Percentiles rank a stretch among this genome's conserved stretches.
phyloP scores from a whole-genome alignment of 2,113 vertebrate genomes.

The Numida meleagris region DNA sequence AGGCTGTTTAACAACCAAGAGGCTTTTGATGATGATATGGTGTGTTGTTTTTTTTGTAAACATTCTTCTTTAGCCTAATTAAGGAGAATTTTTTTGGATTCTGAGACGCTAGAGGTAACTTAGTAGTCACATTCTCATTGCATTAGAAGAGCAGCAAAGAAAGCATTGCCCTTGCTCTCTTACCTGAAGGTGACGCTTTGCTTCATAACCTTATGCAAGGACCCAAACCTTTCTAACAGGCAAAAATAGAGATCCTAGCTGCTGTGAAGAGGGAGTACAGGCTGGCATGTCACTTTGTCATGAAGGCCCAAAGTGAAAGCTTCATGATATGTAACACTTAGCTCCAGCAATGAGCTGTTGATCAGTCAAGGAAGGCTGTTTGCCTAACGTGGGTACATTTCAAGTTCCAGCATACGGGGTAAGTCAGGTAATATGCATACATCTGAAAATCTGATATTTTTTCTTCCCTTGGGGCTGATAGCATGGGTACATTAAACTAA shows the following conservation, averaged over 20 bases:
- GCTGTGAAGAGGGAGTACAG: neutral
- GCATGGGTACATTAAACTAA: neutral
- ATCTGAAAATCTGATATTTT: neutral
- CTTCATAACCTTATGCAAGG: neutral
- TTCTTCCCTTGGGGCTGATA: neutral
- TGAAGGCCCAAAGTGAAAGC: neutral
- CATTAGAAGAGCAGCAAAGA: neutral
- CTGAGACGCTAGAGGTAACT: neutral
- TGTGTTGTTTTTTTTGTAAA: neutral
- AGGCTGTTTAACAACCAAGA: neutral
- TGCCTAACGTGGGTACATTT: neutral
- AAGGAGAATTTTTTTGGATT: neutral
- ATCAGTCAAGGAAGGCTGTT: neutral
- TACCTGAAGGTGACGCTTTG: neutral
- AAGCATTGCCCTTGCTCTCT: neutral
- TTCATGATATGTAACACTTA: accelerated
- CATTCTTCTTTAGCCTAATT: neutral
- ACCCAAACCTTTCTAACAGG: accelerated
- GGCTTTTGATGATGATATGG: neutral
- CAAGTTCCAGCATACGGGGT: accelerated
- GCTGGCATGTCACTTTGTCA: neutral
- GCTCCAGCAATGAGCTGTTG: neutral
- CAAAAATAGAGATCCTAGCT: neutral
- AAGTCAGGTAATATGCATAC: neutral
- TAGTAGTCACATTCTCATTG: neutral